Evolutionary conservation across 2,113 vertebrate genomes (phyloP).

Genomic region (Mohoua ochrocephala): DNA sequence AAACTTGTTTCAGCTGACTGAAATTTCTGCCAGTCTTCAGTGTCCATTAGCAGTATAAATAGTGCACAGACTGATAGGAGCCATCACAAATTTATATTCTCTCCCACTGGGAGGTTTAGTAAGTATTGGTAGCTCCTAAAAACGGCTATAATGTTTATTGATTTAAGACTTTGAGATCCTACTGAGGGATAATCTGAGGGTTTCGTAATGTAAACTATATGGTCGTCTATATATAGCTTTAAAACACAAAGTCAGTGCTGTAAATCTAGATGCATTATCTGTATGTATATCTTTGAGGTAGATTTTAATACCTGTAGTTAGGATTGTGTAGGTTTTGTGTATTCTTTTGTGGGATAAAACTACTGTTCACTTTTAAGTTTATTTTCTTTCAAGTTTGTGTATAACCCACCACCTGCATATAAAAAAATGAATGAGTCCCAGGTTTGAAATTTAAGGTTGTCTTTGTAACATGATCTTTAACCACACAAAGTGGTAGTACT

Average conservation of each 20-base stretch:
- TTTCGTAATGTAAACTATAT: constrained; percentile 20
- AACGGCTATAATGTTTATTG: constrained; percentile 66
- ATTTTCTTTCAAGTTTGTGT: neutral
- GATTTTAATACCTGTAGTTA: neutral
- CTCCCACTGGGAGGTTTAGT: neutral
- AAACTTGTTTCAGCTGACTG: neutral
- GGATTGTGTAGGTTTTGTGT: neutral
- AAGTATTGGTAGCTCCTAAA: constrained; percentile 48
- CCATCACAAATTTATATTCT: constrained; percentile 3
- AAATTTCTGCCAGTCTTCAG: neutral
- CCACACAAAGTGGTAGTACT: neutral
- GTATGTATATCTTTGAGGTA: neutral
- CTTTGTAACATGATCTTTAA: neutral
- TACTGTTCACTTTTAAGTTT: neutral
- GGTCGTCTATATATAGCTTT: neutral
- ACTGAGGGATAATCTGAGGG: constrained; percentile 34
- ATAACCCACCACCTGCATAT: neutral
- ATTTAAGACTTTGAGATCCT: constrained; percentile 51
- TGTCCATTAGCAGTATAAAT: neutral
- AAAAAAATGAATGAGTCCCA: neutral
- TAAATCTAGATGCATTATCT: neutral
- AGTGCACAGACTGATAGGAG: constrained; percentile 12
- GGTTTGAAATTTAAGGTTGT: neutral
- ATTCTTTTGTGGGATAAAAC: neutral
- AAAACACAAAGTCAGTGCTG: neutral